Evolutionary conservation across 2,113 vertebrate genomes (phyloP), one percentile per base, ranked within the genome.

Genomic region (Psettodes erumei): DNA sequence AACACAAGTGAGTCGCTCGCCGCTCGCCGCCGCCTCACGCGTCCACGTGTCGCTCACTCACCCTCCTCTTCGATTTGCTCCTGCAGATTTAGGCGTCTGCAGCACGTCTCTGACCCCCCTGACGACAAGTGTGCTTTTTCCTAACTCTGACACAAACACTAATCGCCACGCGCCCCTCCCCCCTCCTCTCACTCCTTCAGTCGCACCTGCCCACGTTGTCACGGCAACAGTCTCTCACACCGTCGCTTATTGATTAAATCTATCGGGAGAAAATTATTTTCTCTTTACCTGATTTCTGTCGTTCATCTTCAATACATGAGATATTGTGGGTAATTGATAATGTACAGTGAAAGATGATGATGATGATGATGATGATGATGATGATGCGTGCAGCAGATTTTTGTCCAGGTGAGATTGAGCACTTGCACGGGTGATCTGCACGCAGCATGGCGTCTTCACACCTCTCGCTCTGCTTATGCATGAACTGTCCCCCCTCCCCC

Each of bases 1-100:
- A 95, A 87, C 87, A 98, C 71, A 99, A 99, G 97, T 99, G 94
- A 92, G 97, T 95, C 71, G 78, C 87, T 91, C 59, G 89, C 75
- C 71, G 78, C 87, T 91, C 59, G 89, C 75, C n/a, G n/a, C n/a
- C n/a, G n/a, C n/a, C n/a, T n/a, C n/a, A n/a, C n/a, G n/a, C n/a
- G n/a, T n/a, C n/a, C n/a, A n/a, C n/a, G n/a, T n/a, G n/a, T n/a
- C 71, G 78, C 87, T 91, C 59, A 89, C 75, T 82, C 33, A n/a
- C 62, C 72, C 75, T 75, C 56, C 54, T 91, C 67, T 86, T 88
- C 32, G 63, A 88, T 88, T 93, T 90, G 81, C 86, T 92, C n/a
- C 94, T 93, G 18, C 94, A 95, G 94, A 95, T 94, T 88, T 93
- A 94, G 92, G 90, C 92, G 94, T 76, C 93, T 94, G 70, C 92